Conservation (phyloP, 2,113 vertebrate species). For the Mormyrus lacerda region DNA sequence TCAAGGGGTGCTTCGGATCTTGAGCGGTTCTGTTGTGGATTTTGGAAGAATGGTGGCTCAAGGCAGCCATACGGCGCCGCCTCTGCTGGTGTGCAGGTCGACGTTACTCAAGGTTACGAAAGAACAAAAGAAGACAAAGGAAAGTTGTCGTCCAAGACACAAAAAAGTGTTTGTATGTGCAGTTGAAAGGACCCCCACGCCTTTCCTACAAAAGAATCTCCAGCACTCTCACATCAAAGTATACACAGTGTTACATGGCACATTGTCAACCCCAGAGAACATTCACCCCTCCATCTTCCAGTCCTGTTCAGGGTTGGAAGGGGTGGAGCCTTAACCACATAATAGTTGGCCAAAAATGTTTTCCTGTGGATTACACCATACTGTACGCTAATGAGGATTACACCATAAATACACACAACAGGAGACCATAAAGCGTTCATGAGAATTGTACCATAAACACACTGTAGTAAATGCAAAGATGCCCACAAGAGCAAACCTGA, state of each 20-base stretch:
- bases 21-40: neutral
- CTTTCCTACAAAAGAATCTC: neutral
- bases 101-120: neutral
- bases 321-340: neutral
- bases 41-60: neutral
- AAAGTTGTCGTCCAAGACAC: neutral
- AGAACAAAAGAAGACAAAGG: neutral
- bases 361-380: neutral
- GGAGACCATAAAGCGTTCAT: neutral
- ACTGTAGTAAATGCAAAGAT: neutral
- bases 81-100: neutral
- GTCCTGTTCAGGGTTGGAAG: neutral
- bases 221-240: neutral
- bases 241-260: neutral
- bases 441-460: neutral
- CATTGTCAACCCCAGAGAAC: neutral
- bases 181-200: neutral
- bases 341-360: neutral
- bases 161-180: neutral
- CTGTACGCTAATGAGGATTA: neutral
- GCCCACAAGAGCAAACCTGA: neutral
- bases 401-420: neutral
- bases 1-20: neutral
- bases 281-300: neutral
- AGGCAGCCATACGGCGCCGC: neutral